A percentile compares a stretch with the other conserved stretches of the same genome.
These are phyloP conservation scores for Ephialtes manifestator DNA, from an alignment of 2,888 invertebrate species.

Conservation along the genomic window DNA sequence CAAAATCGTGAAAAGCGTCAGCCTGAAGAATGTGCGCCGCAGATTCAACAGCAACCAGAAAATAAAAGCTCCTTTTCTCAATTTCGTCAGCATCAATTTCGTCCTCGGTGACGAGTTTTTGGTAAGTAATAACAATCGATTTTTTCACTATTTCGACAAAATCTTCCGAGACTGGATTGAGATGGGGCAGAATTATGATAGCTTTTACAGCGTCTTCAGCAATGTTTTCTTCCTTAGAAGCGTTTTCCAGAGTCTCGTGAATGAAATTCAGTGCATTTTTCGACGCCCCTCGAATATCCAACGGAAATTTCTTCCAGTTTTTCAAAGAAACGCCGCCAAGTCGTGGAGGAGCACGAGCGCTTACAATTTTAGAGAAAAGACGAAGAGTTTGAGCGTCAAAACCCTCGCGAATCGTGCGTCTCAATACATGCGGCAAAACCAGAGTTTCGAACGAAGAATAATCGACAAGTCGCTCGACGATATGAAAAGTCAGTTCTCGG, in stretches of 20 bases:
- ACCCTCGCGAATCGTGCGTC: constrained; percentile 86
- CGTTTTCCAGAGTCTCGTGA: constrained; percentile 72
- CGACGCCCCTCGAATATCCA: constrained; percentile 83
- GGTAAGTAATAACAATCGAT: constrained; percentile 71
- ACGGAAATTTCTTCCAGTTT: constrained; percentile 90
- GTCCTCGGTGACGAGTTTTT: constrained; percentile 69
- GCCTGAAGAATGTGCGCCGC: constrained; percentile 88
- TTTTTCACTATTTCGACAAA: constrained; percentile 73
- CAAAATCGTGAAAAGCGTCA: constrained; percentile 86
- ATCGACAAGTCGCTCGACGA: constrained; percentile 89
- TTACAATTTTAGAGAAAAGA: constrained; percentile 89
- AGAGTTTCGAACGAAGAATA: constrained; percentile 92
- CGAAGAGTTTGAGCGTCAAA: constrained; percentile 88
- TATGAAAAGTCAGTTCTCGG: constrained; percentile 88
- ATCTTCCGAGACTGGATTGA: constrained; percentile 74
- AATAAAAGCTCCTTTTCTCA: constrained; percentile 80
- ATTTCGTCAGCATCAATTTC: constrained; percentile 54
- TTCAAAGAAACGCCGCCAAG: constrained; percentile 88
- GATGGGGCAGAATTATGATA: constrained; percentile 81
- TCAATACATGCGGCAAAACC: constrained; percentile 90
- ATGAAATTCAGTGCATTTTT: constrained; percentile 73
- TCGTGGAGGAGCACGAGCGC: constrained; percentile 89
- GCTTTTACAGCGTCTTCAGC: constrained; percentile 76
- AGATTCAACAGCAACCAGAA: constrained; percentile 89
- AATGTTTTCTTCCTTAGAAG: constrained; percentile 71